Base-by-base conservation (phyloP, 2,797 vertebrate genomes). In the Myotis vivesi region DNA sequence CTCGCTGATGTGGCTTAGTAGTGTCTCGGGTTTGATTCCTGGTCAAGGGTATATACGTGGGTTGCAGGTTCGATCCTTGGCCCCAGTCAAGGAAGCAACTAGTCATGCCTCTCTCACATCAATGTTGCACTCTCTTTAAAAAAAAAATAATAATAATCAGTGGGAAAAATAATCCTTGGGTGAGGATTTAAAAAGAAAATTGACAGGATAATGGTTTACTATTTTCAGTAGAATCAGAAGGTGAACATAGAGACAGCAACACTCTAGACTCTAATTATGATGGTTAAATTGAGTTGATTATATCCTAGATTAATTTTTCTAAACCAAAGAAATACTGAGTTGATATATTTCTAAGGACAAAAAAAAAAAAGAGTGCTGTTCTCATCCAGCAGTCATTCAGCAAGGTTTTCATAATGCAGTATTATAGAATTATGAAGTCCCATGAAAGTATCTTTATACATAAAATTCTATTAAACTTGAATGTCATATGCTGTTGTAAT, bases 361-460 rank as follows among this genome's bases (percentile, higher is more conserved):
- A 80, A 62, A 28, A 59, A 62, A 73, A 62, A 28, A 30, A 49
- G 28, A 8, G 2, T 41, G 16, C 2, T 84, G 8, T 16, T 76
- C 53, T 91, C 46, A 87, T 41, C 12, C 36, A 22, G 77, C 87
- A 66, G 46, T 83, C 64, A 64, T 83, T 64, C 12, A 72, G 9
- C 8, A 33, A 53, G 28, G 22, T 72, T 20, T 83, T 93, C 25
- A 72, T 84, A 16, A 55, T 59, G 36, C 1, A 66, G 30, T 77
- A 64, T 87, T 87, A 90, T 86, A 69, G 51, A 79, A 89, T 95
- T 77, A 17, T 88, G 62, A 91, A 53, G 19, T 92, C 55, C 49
- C n/a, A 41, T 41, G 84, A 89, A 92, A 83, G 3, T 85, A 64
- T 76, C 44, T 76, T 85, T 83, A 44, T 71, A 25, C 10, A 22